Percentiles rank a stretch among this genome's conserved stretches.
These are phyloP conservation scores for Beroe ovata DNA, from an alignment of 37 sponge, comb jelly and placozoan genomes.

Conservation along the genomic window DNA sequence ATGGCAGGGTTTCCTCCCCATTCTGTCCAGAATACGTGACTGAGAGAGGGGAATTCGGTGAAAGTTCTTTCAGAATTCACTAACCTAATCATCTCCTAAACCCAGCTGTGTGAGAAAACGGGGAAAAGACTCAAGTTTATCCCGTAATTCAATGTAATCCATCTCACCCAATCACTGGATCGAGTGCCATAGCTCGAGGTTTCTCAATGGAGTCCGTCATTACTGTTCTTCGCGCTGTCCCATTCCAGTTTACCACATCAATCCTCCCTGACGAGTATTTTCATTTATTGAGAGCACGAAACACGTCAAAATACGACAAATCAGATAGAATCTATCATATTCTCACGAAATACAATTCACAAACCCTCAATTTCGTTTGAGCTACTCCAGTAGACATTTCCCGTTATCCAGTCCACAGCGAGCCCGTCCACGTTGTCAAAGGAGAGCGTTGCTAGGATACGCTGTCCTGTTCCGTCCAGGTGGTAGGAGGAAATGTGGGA, in stretches of 20 bases:
- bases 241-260: constrained; percentile 5
- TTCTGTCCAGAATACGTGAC: constrained; percentile 48
- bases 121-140: no score
- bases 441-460: background rate
- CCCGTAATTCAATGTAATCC: no score
- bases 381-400: constrained; percentile 52
- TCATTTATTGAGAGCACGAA: no score
- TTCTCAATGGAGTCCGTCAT: background rate
- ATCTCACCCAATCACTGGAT: constrained; percentile 54
- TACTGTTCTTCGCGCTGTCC: constrained; percentile 14
- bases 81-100: no score
- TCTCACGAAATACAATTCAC: no score
- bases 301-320: no score
- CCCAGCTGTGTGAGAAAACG: no score
- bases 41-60: no score
- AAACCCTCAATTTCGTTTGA: background rate
- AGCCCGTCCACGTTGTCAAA: constrained; percentile 39
- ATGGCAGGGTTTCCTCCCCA: constrained; percentile 49
- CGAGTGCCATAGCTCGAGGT: constrained; percentile 44
- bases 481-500: background rate
- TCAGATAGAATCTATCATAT: no score
- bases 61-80: no score
- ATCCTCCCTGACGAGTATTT: constrained; percentile 17
- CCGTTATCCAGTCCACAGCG: constrained; percentile 48
- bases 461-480: constrained; percentile 23